Evolutionary conservation across 2,797 vertebrate genomes (phyloP), one percentile per base, ranked within the genome.

Genomic region (Todus mexicanus): DNA sequence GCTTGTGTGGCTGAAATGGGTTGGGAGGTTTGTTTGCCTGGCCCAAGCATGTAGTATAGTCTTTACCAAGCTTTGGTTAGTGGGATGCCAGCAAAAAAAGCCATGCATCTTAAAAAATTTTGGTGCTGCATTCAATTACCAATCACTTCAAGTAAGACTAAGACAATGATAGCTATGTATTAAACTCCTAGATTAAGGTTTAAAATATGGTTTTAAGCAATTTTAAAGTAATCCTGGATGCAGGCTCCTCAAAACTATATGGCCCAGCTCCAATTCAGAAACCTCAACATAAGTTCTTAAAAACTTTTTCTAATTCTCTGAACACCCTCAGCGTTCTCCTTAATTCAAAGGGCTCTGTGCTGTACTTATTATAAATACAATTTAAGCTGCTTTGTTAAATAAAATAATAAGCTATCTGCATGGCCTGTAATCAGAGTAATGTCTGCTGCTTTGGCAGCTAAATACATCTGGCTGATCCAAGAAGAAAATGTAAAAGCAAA

Each of bases 1-100:
- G 4, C 5, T 25, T 17, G 5, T 12, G 20, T 57, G 47, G 25
- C 12, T 65, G 33, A 47, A 33, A 7, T 1, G 7, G 42, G 13
- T 13, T 56, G 27, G 38, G 60, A 19, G 19, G 11, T 70, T 85
- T 66, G 11, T 70, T 85, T 66, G 14, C 16, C 59, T 40, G 33
- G 16, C 7, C 8, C 5, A 23, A 7, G 33, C 1, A 15, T 15
- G 10, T 7, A 25, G 26, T 2, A 1, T 3, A 11, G 13, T 5
- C 18, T 31, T 9, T n/a, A 20, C 16, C 18, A 21, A 15, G 9
- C 10, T 9, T 12, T 37, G 31, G n/a, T 33, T 20, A 5, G 4
- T 2, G 6, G 18, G 12, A 19, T 69, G 15, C 10, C 6, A 20
- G 10, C 31, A 3, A 9, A 1, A 0, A 72, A 40, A 79, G 20